phyloP scores from a whole-genome alignment of 53 echinoderm and acorn worm genomes.

The Temnopleurus reevesii region DNA sequence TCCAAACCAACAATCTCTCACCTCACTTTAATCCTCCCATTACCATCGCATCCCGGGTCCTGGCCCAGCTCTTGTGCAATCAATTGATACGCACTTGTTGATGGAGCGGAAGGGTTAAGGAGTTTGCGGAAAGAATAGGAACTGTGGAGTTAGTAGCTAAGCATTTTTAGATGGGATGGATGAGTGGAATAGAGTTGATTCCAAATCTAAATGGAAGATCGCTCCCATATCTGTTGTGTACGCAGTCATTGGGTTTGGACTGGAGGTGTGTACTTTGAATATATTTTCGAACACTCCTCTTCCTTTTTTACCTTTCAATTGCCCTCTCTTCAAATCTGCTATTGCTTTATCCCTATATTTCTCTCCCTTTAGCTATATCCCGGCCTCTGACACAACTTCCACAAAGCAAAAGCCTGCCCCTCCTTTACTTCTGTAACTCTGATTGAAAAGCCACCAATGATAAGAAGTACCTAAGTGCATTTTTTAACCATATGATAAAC shows the following conservation, averaged over 20 bases:
- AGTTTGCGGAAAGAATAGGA: conserved; percentile 5
- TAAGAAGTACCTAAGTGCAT: too few species aligned
- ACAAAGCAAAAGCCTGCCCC: too few species aligned
- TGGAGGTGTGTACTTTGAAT: conserved; percentile 32
- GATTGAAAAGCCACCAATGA: too few species aligned
- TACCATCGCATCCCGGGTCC: background rate
- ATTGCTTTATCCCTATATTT: too few species aligned
- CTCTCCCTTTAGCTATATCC: too few species aligned
- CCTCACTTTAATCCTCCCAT: conserved; percentile 13
- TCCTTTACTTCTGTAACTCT: too few species aligned
- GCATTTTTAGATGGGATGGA: conserved; percentile 26
- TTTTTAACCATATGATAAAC: too few species aligned
- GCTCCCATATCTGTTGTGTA: conserved; percentile 37
- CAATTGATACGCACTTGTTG: background rate
- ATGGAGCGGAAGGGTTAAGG: background rate
- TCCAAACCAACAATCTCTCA: conserved; percentile 39
- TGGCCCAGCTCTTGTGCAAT: background rate
- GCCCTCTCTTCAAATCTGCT: too few species aligned
- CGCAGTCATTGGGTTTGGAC: conserved; percentile 28
- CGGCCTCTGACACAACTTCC: too few species aligned
- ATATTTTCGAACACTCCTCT: too few species aligned
- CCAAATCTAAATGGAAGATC: background rate
- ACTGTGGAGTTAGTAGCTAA: conserved; percentile 35
- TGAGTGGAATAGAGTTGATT: conserved; percentile 12
- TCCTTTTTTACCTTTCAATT: too few species aligned